Percentiles rank a stretch among this genome's conserved stretches.
phyloP scores from a whole-genome alignment of 2,888 invertebrate species.

The Sicus ferrugineus region DNA sequence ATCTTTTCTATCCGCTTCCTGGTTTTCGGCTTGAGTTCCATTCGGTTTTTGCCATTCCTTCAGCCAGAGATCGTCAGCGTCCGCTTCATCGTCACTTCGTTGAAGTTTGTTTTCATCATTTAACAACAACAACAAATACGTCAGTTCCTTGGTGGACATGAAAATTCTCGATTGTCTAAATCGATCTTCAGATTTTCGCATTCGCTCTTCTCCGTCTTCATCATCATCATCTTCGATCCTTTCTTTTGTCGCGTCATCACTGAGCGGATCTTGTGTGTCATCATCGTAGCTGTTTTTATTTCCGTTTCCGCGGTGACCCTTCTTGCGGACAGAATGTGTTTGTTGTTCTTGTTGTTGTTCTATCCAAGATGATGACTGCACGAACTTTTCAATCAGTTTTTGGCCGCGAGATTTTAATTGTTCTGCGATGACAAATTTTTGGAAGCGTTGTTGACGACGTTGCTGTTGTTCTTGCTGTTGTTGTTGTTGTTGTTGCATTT shows the following conservation, averaged over 20 bases:
- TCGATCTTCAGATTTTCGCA: not conserved
- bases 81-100: too few species aligned
- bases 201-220: not conserved
- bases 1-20: not conserved
- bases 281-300: conserved; percentile 36
- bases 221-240: not conserved
- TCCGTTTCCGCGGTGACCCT: too few species aligned
- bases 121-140: not conserved
- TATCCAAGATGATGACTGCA: not conserved
- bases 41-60: not conserved
- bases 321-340: too few species aligned
- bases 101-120: conserved; percentile 6
- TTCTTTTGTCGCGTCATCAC: conserved; percentile 22
- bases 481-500: conserved; percentile 1
- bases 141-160: not conserved
- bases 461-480: not conserved
- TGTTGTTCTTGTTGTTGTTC: not conserved
- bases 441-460: too few species aligned
- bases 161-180: not conserved
- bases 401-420: not conserved
- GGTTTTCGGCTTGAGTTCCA: not conserved
- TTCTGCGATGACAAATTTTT: not conserved
- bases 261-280: conserved; percentile 36
- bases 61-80: not conserved
- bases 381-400: too few species aligned